These are phyloP conservation scores for Drosophila ironensis DNA, from an alignment of 1,140 invertebrate species.

Conservation along the genomic window DNA sequence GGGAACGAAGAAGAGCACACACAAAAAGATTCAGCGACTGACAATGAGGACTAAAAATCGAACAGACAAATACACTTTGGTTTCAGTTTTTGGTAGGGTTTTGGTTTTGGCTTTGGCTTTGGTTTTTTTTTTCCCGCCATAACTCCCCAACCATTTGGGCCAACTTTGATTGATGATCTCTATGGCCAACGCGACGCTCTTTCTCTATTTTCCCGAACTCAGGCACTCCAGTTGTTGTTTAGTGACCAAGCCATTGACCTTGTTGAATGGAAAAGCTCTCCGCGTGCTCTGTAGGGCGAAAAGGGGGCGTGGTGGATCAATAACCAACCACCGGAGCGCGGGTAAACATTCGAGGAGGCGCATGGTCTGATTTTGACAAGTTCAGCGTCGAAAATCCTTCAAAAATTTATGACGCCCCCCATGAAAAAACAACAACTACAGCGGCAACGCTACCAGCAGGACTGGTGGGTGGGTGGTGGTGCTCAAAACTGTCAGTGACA, in stretches of 20 bases:
- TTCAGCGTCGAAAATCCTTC: constrained; percentile 80
- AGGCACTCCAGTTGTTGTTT: constrained; percentile 5
- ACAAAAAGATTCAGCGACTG: background rate
- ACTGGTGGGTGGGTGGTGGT: background rate
- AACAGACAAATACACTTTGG: constrained; percentile 74
- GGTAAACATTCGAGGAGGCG: constrained; percentile 19
- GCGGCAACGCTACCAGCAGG: constrained; percentile 4
- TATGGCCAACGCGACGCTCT: constrained; percentile 8
- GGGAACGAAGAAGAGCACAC: constrained; percentile 38
- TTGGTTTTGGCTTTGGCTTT: background rate
- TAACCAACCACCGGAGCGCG: constrained; percentile 41
- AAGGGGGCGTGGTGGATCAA: constrained; percentile 36
- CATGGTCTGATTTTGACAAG: constrained; percentile 79
- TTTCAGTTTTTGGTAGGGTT: constrained; percentile 6
- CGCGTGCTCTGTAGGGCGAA: background rate
- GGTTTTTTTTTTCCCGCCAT: constrained; percentile 6
- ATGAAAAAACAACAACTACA: constrained; percentile 4
- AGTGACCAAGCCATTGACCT: constrained; percentile 69
- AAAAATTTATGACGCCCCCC: constrained; percentile 70
- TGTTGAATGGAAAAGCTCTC: constrained; percentile 53
- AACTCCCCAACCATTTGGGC: constrained; percentile 21
- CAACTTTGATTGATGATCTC: constrained; percentile 77
- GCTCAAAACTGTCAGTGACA: constrained; percentile 62
- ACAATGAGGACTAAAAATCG: constrained; percentile 52
- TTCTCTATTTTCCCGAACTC: constrained; percentile 1